phyloP scores from a whole-genome alignment of 2,888 invertebrate genomes.

The Serripes groenlandicus region DNA sequence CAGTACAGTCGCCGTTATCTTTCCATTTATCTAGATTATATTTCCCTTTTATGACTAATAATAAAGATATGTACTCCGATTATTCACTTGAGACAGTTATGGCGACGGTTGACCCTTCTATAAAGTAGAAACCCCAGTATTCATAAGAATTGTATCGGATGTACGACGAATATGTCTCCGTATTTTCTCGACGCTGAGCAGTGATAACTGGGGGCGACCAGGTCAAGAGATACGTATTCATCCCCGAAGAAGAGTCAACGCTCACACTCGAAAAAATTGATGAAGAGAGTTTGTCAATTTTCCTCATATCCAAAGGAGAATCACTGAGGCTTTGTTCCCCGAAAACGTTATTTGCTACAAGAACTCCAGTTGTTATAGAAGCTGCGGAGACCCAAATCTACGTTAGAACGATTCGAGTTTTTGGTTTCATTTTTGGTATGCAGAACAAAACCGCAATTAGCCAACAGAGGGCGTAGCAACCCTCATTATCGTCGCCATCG shows the following conservation, averaged over 20 bases:
- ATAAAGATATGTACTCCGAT: background rate
- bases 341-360: background rate
- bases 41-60: constrained; percentile 28
- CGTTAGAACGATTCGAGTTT: constrained; percentile 21
- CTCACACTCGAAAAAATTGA: constrained; percentile 11
- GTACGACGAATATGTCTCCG: background rate
- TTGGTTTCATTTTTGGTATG: constrained; percentile 22
- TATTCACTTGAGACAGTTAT: background rate
- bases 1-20: constrained; percentile 1
- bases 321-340: background rate
- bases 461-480: constrained; percentile 17
- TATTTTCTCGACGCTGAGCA: background rate
- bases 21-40: constrained; percentile 27
- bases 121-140: constrained; percentile 36
- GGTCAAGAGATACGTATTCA: constrained; percentile 14
- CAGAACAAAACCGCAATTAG: constrained; percentile 25
- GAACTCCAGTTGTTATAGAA: background rate
- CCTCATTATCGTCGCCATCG: background rate
- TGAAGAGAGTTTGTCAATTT: constrained; percentile 10
- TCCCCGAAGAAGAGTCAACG: constrained; percentile 12
- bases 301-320: constrained; percentile 31
- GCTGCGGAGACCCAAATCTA: constrained; percentile 23
- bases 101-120: constrained; percentile 3
- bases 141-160: background rate
- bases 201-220: background rate